Base-by-base conservation (phyloP, 2,797 vertebrate species). In the Platalea minor region DNA sequence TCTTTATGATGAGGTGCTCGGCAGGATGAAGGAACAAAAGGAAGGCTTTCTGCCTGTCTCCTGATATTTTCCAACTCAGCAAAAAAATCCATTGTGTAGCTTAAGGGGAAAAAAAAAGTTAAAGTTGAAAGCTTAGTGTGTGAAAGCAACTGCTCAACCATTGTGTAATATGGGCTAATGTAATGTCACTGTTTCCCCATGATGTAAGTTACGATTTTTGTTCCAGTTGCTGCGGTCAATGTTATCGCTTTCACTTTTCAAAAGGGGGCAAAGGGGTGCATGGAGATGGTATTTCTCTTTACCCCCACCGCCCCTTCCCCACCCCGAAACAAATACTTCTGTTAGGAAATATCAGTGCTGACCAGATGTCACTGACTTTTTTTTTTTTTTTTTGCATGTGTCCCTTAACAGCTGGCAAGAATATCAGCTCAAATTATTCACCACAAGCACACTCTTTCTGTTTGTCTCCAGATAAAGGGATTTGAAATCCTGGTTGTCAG, bases 51-150 rank as follows among this genome's bases (percentile, higher is more conserved):
- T 98, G 98, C 98, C 98, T 98, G 98, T 98, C 98, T 98, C 98
- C 98, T 98, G 98, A 98, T 98, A 98, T 99, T 99, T 99, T 99
- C 98, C 98, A 98, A 98, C 98, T 99, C 99, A 98, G 98, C 98
- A 98, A 98, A 99, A 97, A 98, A 98, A 98, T 97, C 98, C 96
- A 98, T 99, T 99, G 98, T 99, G 89, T 85, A 86, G 94, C 93
- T 95, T 96, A 97, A 92, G 93, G 96, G 96, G 95, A 43, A 14
- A 98, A 98, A 98, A 98, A 98, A 98, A 98, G 98, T 98, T 98
- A 98, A 97, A 98, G 98, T 98, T 98, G 98, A 98, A 99, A 98
- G 98, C 98, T 99, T 98, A 98, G 98, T 98, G 98, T 98, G 98
- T 98, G 98, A 98, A 98, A 98, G 98, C 98, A 98, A 98, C 98